Evolutionary conservation across 2,888 invertebrate genomes (phyloP).

Genomic region (Norana najaformis): DNA sequence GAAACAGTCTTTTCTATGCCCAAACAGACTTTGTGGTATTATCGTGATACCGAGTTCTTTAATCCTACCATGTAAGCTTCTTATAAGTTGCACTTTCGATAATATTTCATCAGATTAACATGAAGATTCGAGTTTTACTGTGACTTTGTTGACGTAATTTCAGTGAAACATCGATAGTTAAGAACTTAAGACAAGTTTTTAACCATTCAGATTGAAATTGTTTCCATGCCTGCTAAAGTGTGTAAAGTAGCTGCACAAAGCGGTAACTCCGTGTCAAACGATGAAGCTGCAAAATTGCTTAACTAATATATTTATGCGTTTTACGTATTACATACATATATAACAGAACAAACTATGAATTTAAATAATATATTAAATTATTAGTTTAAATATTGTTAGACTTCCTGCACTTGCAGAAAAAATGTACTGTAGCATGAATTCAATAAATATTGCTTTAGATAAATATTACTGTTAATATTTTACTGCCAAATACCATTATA

Average conservation of each 20-base stretch:
- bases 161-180: background rate
- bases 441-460: background rate
- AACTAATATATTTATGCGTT: background rate
- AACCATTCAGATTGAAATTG: background rate
- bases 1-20: background rate
- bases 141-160: background rate
- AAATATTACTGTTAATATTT: background rate
- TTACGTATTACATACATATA: background rate
- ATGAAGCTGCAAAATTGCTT: background rate
- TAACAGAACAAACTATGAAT: background rate
- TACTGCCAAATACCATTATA: background rate
- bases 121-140: background rate
- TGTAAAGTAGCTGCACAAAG: background rate
- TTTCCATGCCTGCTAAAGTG: background rate
- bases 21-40: background rate
- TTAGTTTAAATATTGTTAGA: background rate
- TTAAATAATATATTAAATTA: constrained; percentile 3
- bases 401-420: background rate
- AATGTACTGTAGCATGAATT: background rate
- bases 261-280: background rate
- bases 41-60: background rate
- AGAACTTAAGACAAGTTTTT: background rate
- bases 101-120: background rate
- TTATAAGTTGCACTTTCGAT: background rate
- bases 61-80: background rate